Evolutionary conservation across 1,140 invertebrate genomes (phyloP), one percentile per base, ranked within the genome.

Genomic region (Macrosteles quadrilineatus): DNA sequence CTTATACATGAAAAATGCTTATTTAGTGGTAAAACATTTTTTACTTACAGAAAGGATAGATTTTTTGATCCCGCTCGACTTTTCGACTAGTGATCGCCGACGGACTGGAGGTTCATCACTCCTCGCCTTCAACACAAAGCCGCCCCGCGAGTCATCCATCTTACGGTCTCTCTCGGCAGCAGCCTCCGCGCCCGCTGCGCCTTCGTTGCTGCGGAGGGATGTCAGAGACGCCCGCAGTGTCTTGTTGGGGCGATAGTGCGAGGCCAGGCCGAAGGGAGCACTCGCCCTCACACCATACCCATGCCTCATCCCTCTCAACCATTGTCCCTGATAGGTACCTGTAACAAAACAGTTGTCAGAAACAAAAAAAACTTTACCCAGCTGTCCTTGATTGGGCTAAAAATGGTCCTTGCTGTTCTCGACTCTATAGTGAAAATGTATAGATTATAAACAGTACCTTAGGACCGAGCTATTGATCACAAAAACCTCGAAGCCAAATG

Each of bases 251-350:
- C 95, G 89, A 83, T 92, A 93, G 80, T 94, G 93, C 40, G 93
- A 95, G 36, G 94, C 94, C 78, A 95, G 85, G 43, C 96, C 96
- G 83, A 98, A 99, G 11, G 96, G 93, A 14, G 98, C 97, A 76
- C 95, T 98, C 59, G 92, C 93, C 40, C 98, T 87, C 23, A 99
- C 96, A 6, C 98, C 98, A 79, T 99, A 99, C 1, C 98, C 98
- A 79, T 99, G 97, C 36, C 98, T 87, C 87, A 98, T 94, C 0
- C 98, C 98, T 68, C 96, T 88, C 78, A 97, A 86, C 98, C 98
- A 99, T 88, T 99, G 98, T 71, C 98, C 98, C 83, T 98, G 96
- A 83, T 98, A 99, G 68, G 96, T 98, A 69, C 97, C 97, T 98
- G 85, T 6, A 87, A 86, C 65, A 25, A 68, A 30, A 40, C 32